Evolutionary conservation across 2,797 vertebrate genomes (phyloP).

Genomic region (Fistularia tabacaria): DNA sequence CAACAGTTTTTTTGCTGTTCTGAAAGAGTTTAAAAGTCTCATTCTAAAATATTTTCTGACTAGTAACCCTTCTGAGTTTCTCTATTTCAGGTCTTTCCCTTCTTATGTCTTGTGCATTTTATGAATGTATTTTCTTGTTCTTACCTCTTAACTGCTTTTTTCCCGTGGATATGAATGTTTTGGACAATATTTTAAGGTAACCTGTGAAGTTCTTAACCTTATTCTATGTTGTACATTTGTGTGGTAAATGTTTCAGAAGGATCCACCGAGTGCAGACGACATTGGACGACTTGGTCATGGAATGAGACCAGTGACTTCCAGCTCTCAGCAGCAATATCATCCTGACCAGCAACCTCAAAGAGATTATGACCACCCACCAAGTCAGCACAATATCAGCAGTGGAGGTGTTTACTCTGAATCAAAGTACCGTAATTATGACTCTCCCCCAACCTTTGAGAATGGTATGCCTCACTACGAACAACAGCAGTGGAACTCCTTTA

Average conservation of each 20-base stretch:
- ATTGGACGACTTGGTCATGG: slow-evolving; percentile 75
- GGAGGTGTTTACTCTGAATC: slow-evolving; percentile 79
- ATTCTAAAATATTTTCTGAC: slow-evolving; percentile 47
- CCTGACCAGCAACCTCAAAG: slow-evolving; percentile 82
- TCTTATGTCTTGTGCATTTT: slow-evolving; percentile 59
- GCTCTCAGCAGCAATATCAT: slow-evolving; percentile 78
- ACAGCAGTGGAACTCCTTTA: slow-evolving; percentile 84
- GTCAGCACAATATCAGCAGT: slow-evolving; percentile 78
- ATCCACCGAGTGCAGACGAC: slow-evolving; percentile 80
- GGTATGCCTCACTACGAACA: slow-evolving; percentile 84
- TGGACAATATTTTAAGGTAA: neutral
- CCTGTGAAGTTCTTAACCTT: slow-evolving; percentile 10
- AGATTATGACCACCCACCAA: slow-evolving; percentile 87
- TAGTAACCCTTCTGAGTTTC: slow-evolving; percentile 78
- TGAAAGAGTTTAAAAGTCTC: slow-evolving; percentile 40
- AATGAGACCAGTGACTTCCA: slow-evolving; percentile 81
- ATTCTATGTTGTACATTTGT: slow-evolving; percentile 38
- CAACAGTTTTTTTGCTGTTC: slow-evolving; percentile 39
- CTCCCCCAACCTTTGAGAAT: slow-evolving; percentile 82
- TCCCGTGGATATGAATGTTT: slow-evolving; percentile 5
- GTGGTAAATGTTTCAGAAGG: slow-evolving; percentile 87
- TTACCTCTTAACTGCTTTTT: slow-evolving; percentile 27
- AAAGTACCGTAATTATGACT: slow-evolving; percentile 83
- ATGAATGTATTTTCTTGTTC: slow-evolving; percentile 28
- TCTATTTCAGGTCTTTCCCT: slow-evolving; percentile 82